Percentiles rank a stretch among this genome's conserved stretches.
These are phyloP conservation scores for Diabrotica balteata DNA, from an alignment of 2,888 invertebrate genomes.

Conservation along the genomic window DNA sequence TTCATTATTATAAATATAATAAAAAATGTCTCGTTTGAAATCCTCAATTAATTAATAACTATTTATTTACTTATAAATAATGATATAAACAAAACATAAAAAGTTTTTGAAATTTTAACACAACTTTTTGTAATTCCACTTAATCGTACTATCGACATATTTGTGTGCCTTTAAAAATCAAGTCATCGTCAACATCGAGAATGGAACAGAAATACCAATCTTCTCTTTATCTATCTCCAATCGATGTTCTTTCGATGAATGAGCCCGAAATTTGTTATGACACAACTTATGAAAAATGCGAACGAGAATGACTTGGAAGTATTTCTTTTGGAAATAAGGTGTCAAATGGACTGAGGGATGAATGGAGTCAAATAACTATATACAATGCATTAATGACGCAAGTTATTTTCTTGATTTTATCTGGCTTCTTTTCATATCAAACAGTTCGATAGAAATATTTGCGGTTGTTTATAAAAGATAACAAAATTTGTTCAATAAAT, in stretches of 20 bases:
- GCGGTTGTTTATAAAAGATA: no score
- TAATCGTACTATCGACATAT: conserved; percentile 8
- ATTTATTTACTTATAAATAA: no score
- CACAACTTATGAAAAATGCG: conserved; percentile 51
- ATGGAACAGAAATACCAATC: conserved; percentile 2
- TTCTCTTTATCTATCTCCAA: conserved; percentile 22
- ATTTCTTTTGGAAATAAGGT: conserved; percentile 43
- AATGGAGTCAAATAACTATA: conserved; percentile 23
- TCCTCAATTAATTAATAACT: no score
- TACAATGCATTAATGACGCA: conserved; percentile 22
- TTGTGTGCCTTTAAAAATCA: conserved; percentile 12
- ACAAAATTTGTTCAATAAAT: no score
- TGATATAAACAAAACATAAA: not conserved
- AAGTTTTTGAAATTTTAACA: not conserved
- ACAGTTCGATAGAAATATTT: not conserved
- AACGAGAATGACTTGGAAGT: conserved; percentile 49
- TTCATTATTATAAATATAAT: no score
- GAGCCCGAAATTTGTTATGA: conserved; percentile 51
- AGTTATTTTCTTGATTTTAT: conserved; percentile 17
- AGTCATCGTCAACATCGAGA: conserved; percentile 12
- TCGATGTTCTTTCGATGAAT: conserved; percentile 47
- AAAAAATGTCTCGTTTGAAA: no score
- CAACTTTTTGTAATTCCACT: not conserved
- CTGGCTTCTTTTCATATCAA: conserved; percentile 6
- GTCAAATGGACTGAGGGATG: conserved; percentile 45